A percentile compares a stretch with the other conserved stretches of the same genome.
Conservation (phyloP, 2,113 vertebrate genomes). For the Cynocephalus volans region DNA sequence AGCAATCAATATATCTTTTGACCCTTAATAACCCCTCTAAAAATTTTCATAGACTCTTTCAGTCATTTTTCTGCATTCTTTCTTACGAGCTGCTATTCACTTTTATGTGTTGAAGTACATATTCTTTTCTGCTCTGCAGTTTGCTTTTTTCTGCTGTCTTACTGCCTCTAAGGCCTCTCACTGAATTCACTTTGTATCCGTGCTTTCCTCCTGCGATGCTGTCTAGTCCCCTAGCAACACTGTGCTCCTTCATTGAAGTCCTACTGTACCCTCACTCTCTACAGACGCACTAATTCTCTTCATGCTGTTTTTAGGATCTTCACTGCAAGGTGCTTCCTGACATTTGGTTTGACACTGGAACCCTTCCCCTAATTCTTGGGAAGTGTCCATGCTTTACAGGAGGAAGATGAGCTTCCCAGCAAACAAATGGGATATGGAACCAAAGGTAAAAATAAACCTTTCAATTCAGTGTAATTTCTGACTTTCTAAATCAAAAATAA, state of each 20-base stretch:
- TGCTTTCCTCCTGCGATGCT: background rate
- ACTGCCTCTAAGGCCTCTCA: constrained; percentile 1
- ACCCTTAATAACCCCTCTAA: background rate
- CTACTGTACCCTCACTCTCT: background rate
- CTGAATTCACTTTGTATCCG: background rate
- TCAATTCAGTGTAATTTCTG: background rate
- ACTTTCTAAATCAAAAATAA: background rate
- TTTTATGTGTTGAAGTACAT: background rate
- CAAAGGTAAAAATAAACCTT: background rate
- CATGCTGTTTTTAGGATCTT: constrained; percentile 41
- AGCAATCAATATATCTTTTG: background rate
- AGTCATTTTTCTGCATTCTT: background rate
- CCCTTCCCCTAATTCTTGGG: background rate
- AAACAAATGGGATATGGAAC: background rate
- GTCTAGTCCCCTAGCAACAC: background rate
- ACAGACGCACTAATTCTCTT: background rate
- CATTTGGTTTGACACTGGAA: background rate
- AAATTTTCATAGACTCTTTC: background rate
- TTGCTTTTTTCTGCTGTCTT: constrained; percentile 39
- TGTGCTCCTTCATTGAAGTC: background rate
- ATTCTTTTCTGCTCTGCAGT: background rate
- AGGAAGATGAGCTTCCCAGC: background rate
- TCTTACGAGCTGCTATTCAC: background rate
- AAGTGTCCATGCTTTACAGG: background rate
- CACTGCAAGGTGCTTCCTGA: background rate